These are phyloP conservation scores for Amblyopsis rosae DNA, from an alignment of 2,113 vertebrate species.

Conservation along the genomic window DNA sequence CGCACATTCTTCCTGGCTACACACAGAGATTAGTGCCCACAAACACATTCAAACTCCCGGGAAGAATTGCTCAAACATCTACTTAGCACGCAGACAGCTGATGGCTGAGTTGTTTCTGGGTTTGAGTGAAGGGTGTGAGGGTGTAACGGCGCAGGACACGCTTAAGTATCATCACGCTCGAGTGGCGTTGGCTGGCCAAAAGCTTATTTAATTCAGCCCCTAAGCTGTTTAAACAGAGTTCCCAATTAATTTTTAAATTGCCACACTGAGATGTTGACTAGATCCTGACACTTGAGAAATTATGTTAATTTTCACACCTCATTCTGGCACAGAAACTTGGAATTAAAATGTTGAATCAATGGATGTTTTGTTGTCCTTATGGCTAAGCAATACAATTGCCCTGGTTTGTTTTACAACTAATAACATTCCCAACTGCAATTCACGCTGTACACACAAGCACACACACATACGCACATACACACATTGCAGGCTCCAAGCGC, in stretches of 20 bases:
- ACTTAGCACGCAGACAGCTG: slow-evolving; percentile 3
- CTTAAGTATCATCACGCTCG: slow-evolving; percentile 22
- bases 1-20: neutral
- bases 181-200: slow-evolving; percentile 22
- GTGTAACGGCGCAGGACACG: slow-evolving; percentile 7
- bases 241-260: slow-evolving; percentile 62
- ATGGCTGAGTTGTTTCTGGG: slow-evolving; percentile 1
- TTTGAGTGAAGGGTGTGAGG: neutral
- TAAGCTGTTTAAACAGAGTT: slow-evolving; percentile 46
- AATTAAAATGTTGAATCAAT: slow-evolving; percentile 12
- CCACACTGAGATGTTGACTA: slow-evolving; percentile 42
- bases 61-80: neutral
- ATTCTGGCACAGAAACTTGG: neutral
- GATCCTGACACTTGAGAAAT: slow-evolving; percentile 53
- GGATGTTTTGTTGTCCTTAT: slow-evolving; percentile 21
- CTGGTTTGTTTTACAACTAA: neutral
- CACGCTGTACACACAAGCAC: neutral
- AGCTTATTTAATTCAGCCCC: slow-evolving; percentile 54
- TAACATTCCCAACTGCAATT: neutral
- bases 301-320: slow-evolving; percentile 40
- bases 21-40: neutral
- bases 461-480: neutral
- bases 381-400: neutral
- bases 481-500: too few species aligned
- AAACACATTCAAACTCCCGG: neutral